Base-by-base conservation (phyloP, 2,113 vertebrate genomes). In the Coptodon bakossiorum region DNA sequence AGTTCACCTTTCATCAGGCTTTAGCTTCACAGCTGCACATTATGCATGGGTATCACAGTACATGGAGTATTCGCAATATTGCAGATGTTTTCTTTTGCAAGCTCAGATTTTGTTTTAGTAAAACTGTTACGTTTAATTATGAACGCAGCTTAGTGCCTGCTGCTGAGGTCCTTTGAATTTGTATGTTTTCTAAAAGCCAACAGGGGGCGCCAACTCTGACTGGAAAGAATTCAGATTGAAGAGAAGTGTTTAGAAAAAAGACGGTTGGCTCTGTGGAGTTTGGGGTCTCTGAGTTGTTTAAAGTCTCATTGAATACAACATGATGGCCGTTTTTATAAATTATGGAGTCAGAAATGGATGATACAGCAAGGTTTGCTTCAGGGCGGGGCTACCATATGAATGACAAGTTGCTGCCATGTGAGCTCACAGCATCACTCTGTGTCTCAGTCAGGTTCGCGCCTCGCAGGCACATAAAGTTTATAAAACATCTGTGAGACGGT, bases 401-500 rank as follows among this genome's bases (percentile, higher is more conserved):
- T 29, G 59, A 9, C 56, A 59, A 34, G n/a, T 29, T 48, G 38
- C 13, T 73, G 13, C 8, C 66, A 2, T 16, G 38, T 16, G 66
- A 76, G 24, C 40, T 45, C 9, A 0, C 6, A 29, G 1, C 40
- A 1, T 76, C 17, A n/a, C 63, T 36, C 3, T 0, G 1, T 73
- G 45, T 78, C 6, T 50, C 27, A 5, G 43, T 78, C 43, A 76
- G 9, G 27, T 76, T 24, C 1, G 4, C 1, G 6, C 16, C 1
- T 76, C 0, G 2, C 40, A 7, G 9, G 3, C 3, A 76, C 6
- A 2, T 48, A 17, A 27, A 29, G 43, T 78, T 29, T 50, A 22
- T 2, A 50, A 31, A 50, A 27, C 22, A 1, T 48, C 1, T 27
- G 22, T 24, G 22, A 76, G 14, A 76, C 1, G 2, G 24, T 10